Evolutionary conservation across 2,888 invertebrate species (phyloP), one percentile per base, ranked within the genome.

Genomic region (Caenorhabditis sulstoni): DNA sequence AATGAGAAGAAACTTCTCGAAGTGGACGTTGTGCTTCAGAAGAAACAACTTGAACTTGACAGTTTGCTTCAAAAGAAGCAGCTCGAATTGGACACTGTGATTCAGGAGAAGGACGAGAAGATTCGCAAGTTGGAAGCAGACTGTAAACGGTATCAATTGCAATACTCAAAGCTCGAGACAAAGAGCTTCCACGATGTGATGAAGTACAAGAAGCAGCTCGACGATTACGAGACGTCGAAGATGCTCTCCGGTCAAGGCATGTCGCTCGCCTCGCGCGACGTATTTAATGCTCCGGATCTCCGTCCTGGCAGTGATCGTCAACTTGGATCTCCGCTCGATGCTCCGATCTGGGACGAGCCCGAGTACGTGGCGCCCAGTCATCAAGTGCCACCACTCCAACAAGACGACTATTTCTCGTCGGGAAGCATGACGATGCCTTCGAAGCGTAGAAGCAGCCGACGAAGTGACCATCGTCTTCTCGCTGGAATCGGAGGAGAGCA

Each of bases 271-370:
- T 1, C 39, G 8, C 65, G 58, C n/a, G 66, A 59, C 16, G 23
- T 45, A 8, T 65, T 73, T 45, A 16, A 29, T 20, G 11, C 20
- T 11, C 22, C 35, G 1, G 55, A 20, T 12, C 20, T 29, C 9
- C 55, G 71, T 3, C 44, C 62, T 5, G 16, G 39, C 1, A 16
- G 14, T 11, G 70, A 61, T 41, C 58, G 58, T n/a, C 50, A 22
- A 1, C 7, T 74, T 1, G 35, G 39, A 2, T 67, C 75, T 0
- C 67, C 67, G 11, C 29, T 61, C 9, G 61, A 66, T 8, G 67
- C 67, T 12, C 76, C 68, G n/a, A 75, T 80, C 20, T 83, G 83
- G 83, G 83, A 81, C 45, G 79, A 81, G 62, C 80, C 80, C 7
- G 75, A 66, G 11, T 50, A 7, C 29, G 7, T 61, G 23, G 11